Percentiles rank a stretch among this genome's conserved stretches.
These are phyloP conservation scores for Pelecanus crispus DNA, from an alignment of 2,113 vertebrate species.

Conservation along the genomic window DNA sequence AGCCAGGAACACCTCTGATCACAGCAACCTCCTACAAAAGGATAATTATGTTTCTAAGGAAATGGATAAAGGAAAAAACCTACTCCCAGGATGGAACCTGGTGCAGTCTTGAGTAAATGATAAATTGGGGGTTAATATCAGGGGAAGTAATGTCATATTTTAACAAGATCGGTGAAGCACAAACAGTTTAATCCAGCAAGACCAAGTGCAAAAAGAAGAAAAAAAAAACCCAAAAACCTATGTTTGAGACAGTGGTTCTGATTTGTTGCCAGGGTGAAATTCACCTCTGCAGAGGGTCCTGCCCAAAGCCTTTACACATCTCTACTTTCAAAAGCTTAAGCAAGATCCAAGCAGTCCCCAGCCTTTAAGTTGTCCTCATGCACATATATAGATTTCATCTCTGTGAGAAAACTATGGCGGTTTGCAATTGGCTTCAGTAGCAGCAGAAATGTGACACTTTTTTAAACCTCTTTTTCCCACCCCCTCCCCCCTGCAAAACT, in stretches of 20 bases:
- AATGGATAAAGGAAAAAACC: neutral
- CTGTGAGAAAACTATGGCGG: neutral
- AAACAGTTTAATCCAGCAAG: neutral
- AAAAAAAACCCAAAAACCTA: neutral
- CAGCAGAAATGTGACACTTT: neutral
- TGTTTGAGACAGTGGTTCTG: neutral
- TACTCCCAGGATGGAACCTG: neutral
- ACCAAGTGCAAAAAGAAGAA: neutral
- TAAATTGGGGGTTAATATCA: conserved; percentile 23
- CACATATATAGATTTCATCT: neutral
- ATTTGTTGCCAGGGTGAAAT: neutral
- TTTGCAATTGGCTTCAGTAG: neutral
- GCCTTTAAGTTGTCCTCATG: neutral
- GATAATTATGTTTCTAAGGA: conserved; percentile 9
- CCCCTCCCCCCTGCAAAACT: neutral
- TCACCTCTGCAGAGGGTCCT: neutral
- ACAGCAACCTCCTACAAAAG: conserved; percentile 2
- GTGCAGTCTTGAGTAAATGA: conserved; percentile 19
- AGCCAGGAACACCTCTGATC: neutral
- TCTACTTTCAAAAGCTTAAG: neutral
- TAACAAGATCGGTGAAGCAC: neutral
- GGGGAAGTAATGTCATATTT: conserved; percentile 15
- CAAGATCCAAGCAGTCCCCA: neutral
- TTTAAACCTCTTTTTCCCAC: neutral
- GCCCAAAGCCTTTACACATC: neutral